These are phyloP conservation scores for Glaucopsyche alexis DNA, from an alignment of 2,888 invertebrate species.

Conservation along the genomic window DNA sequence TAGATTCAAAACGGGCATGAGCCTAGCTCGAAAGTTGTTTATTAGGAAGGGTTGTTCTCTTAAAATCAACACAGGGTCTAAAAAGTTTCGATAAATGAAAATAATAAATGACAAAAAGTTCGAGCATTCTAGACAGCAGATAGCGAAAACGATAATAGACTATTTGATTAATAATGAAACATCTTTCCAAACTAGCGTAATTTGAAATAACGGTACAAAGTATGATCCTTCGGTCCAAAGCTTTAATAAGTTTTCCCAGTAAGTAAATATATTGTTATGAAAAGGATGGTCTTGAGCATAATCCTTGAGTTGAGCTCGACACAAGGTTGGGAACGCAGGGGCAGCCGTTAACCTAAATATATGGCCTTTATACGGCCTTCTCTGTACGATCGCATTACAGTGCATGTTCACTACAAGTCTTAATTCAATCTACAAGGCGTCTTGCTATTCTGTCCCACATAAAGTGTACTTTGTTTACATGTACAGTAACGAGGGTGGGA, in stretches of 20 bases:
- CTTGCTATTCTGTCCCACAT: not conserved
- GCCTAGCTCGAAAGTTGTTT: not conserved
- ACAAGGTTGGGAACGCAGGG: slow-evolving; percentile 20
- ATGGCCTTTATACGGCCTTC: slow-evolving; percentile 15
- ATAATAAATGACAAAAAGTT: too few species aligned
- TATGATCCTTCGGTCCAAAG: not conserved
- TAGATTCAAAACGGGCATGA: not conserved
- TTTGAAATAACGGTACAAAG: not conserved
- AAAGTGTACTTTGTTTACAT: not conserved
- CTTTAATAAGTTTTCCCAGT: not conserved
- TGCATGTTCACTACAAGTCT: slow-evolving; percentile 11
- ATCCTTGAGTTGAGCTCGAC: slow-evolving; percentile 19
- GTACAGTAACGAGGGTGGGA: too few species aligned
- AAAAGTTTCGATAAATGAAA: not conserved
- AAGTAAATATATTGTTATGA: slow-evolving; percentile 3
- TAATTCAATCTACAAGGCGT: slow-evolving; percentile 10
- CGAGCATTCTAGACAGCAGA: too few species aligned
- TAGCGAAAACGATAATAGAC: too few species aligned
- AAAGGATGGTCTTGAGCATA: not conserved
- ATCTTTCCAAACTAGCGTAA: not conserved
- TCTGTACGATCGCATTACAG: slow-evolving; percentile 17
- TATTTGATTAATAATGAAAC: too few species aligned
- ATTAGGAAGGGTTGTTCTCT: not conserved
- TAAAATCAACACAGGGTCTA: not conserved
- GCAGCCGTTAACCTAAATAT: slow-evolving; percentile 26